Base-by-base conservation (phyloP, 2,888 invertebrate genomes). In the Tetragonula carbonaria region DNA sequence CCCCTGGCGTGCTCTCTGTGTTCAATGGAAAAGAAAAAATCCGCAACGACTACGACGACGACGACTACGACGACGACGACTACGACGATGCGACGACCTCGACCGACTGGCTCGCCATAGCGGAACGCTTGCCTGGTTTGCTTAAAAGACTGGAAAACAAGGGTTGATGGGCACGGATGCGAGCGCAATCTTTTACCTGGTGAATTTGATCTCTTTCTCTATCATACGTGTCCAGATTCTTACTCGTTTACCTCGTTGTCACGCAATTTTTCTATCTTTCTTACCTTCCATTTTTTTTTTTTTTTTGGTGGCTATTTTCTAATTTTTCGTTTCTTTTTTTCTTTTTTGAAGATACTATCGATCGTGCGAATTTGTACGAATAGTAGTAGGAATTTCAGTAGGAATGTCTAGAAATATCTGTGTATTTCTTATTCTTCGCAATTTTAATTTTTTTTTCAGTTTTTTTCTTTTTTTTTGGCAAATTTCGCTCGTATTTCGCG, bases 71-170 rank as follows among this genome's bases (percentile, higher is more conserved):
- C 50, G 72, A 80, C 53, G 45, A 23, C 33, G 78, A 74, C 73
- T 72, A 62, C 57, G 72, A 62, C 50, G 72, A 80, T 76, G 21
- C 53, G 45, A 23, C 33, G 78, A 79, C 74, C 70, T 77, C 76
- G 66, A 80, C 23, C 74, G 53, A 59, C 51, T 70, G 59, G 55
- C 70, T 67, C n/a, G 50, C 21, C 13, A 70, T 55, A 38, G 55
- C 21, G 68, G 78, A 81, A 85, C 77, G 78, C 78, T 87, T 55
- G 67, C 74, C 53, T 65, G 65, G 65, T 75, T 51, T 86, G 90
- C 81, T 83, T 83, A 87, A 90, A 80, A 77, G 85, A 67, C 28
- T 78, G 87, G 86, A 90, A 90, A 90, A 90, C 80, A 88, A 81
- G 90, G 82, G 62, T 76, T 51, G 78, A 72, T 72, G 73, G 55